A percentile compares a stretch with the other conserved stretches of the same genome.
Conservation (phyloP, 2,888 invertebrate species). For the Hedychridium roseum region DNA sequence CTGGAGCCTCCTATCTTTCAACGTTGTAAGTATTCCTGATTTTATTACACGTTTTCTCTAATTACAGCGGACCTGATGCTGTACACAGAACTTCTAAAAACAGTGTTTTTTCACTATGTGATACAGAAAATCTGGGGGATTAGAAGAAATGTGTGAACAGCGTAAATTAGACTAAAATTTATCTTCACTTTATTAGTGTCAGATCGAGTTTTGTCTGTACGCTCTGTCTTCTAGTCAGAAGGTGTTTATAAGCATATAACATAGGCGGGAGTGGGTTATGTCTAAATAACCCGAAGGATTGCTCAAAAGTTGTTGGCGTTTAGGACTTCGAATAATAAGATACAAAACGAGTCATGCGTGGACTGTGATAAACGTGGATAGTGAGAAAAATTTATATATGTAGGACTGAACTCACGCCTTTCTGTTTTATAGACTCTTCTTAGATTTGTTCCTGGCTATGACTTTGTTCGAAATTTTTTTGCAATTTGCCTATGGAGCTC, state of each 20-base stretch:
- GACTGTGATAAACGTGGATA: constrained; percentile 61
- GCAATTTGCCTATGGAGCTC: constrained; percentile 45
- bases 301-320: constrained; percentile 62
- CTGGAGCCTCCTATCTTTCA: constrained; percentile 52
- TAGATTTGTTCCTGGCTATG: constrained; percentile 33
- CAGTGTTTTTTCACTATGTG: constrained; percentile 11
- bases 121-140: constrained; percentile 53
- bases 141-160: constrained; percentile 58
- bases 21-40: constrained; percentile 48
- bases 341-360: constrained; percentile 62
- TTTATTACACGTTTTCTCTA: too few species aligned
- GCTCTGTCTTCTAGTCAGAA: constrained; percentile 59
- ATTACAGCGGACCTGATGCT: too few species aligned
- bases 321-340: constrained; percentile 56
- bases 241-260: constrained; percentile 49
- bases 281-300: constrained; percentile 53
- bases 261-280: constrained; percentile 40
- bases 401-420: constrained; percentile 39
- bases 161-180: constrained; percentile 56
- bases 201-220: constrained; percentile 38
- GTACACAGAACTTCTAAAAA: too few species aligned
- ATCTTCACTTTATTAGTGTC: constrained; percentile 34
- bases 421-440: constrained; percentile 25
- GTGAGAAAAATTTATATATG: constrained; percentile 46
- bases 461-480: constrained; percentile 17